Percentiles rank a stretch among this genome's conserved stretches.
phyloP scores from a whole-genome alignment of 2,888 invertebrate genomes.

The Melieria picta region DNA sequence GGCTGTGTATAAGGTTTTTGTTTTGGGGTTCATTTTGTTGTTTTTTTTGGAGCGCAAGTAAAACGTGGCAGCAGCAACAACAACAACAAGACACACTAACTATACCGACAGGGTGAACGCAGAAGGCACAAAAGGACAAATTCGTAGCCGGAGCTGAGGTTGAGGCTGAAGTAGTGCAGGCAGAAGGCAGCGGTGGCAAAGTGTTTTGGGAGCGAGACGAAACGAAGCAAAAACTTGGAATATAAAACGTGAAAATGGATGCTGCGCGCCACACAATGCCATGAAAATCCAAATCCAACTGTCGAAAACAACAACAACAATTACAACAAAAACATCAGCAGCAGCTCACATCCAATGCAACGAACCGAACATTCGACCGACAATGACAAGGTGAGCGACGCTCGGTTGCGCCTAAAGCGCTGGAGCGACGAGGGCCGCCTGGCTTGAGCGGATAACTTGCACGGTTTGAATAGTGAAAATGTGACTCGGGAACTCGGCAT shows the following conservation, averaged over 20 bases:
- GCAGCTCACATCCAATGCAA: background rate
- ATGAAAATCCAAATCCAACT: slow-evolving; percentile 54
- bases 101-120: background rate
- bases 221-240: slow-evolving; percentile 5
- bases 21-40: too few species aligned
- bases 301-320: slow-evolving; percentile 55
- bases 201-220: slow-evolving; percentile 43
- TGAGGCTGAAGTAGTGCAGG: slow-evolving; percentile 55
- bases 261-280: slow-evolving; percentile 36
- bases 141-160: slow-evolving; percentile 44
- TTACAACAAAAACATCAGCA: slow-evolving; percentile 9
- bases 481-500: slow-evolving; percentile 17
- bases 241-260: slow-evolving; percentile 38
- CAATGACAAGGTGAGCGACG: background rate
- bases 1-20: slow-evolving; percentile 15
- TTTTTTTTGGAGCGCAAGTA: slow-evolving; percentile 1
- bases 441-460: slow-evolving; percentile 2
- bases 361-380: background rate
- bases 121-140: slow-evolving; percentile 20
- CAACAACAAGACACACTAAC: slow-evolving; percentile 27
- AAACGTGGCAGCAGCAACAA: slow-evolving; percentile 11
- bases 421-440: slow-evolving; percentile 15
- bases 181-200: slow-evolving; percentile 50
- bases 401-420: slow-evolving; percentile 23
- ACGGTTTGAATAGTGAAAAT: slow-evolving; percentile 25